A percentile compares a stretch with the other conserved stretches of the same genome.
phyloP scores from a whole-genome alignment of 2,113 vertebrate genomes.

The Sorex araneus region DNA sequence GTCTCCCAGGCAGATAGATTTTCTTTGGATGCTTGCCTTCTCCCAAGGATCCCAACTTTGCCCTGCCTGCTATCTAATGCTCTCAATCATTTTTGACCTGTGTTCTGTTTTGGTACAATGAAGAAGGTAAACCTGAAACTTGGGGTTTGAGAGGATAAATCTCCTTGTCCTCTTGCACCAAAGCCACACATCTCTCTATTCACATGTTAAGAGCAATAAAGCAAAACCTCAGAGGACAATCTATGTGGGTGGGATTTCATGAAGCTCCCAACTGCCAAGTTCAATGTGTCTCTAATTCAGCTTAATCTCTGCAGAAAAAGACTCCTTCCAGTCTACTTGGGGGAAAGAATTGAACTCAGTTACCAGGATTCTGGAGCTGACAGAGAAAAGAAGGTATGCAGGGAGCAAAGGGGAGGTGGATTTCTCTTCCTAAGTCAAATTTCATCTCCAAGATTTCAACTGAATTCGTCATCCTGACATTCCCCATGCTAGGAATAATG shows the following conservation, averaged over 20 bases:
- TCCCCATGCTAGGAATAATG: background rate
- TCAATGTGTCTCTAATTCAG: background rate
- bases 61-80: background rate
- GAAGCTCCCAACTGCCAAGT: background rate
- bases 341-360: background rate
- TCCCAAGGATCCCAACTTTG: background rate
- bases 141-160: too few relatives aligned
- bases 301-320: background rate
- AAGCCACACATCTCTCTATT: conserved; percentile 22
- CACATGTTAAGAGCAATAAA: background rate
- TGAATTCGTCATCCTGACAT: background rate
- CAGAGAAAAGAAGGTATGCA: background rate
- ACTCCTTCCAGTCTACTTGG: background rate
- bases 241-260: background rate
- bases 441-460: background rate
- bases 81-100: background rate
- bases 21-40: background rate
- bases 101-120: background rate
- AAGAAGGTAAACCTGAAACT: background rate
- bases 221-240: background rate
- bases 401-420: fast-evolving
- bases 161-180: background rate
- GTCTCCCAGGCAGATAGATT: background rate
- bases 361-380: background rate
- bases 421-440: background rate